These are phyloP conservation scores for Anastatus disparis DNA, from an alignment of 1,140 invertebrate genomes.

Conservation along the genomic window DNA sequence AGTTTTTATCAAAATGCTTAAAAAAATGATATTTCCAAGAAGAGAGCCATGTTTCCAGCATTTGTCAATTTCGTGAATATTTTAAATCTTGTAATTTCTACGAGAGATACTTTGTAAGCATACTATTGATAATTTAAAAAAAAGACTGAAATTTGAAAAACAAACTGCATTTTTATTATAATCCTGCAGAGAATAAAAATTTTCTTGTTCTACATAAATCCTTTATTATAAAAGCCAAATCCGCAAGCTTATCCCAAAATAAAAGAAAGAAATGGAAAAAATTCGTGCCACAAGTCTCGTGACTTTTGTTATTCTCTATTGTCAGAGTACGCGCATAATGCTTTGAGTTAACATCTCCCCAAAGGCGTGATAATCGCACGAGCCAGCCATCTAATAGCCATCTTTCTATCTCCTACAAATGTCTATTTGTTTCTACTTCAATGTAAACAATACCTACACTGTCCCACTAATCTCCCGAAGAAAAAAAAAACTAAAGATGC, in stretches of 20 bases:
- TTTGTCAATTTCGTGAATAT: too few species aligned
- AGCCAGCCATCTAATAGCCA: too few species aligned
- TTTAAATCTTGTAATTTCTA: too few species aligned
- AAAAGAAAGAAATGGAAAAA: neutral
- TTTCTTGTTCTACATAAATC: neutral
- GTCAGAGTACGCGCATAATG: too few species aligned
- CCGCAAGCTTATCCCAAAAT: neutral
- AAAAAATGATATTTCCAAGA: too few species aligned
- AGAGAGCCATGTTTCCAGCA: too few species aligned
- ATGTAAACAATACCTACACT: neutral
- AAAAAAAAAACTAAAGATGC: too few species aligned
- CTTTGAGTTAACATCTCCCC: neutral
- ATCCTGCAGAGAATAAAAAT: neutral
- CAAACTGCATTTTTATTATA: neutral
- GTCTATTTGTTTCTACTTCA: neutral
- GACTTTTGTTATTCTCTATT: too few species aligned
- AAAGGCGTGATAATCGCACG: constrained; percentile 1
- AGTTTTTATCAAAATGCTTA: too few species aligned
- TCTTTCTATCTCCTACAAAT: too few species aligned
- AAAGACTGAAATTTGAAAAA: neutral
- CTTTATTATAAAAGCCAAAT: neutral
- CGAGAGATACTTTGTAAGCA: too few species aligned
- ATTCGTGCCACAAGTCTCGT: neutral
- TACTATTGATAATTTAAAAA: too few species aligned
- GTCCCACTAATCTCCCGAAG: neutral